A percentile compares a stretch with the other conserved stretches of the same genome.
phyloP scores from a whole-genome alignment of 2,797 vertebrate species.

The Gallirallus australis region DNA sequence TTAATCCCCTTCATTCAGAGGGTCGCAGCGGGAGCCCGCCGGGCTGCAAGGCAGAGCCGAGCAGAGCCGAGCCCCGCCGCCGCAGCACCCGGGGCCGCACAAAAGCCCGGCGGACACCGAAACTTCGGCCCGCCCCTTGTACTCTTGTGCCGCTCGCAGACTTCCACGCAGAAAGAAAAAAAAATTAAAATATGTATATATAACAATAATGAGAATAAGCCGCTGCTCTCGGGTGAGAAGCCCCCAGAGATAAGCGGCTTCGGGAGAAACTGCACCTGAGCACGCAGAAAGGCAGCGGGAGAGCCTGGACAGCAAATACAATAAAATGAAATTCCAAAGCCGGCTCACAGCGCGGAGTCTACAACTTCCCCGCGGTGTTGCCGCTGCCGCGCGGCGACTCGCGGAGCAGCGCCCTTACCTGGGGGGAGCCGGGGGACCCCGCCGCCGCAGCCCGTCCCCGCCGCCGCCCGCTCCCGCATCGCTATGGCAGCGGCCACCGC shows the following conservation, averaged over 20 bases:
- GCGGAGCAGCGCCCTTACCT: slow-evolving; percentile 24
- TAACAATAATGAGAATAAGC: not conserved
- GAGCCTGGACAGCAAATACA: not conserved
- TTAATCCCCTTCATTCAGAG: not conserved
- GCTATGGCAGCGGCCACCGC: slow-evolving; percentile 50
- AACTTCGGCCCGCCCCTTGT: not conserved
- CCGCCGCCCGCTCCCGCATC: slow-evolving; percentile 4
- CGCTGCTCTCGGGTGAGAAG: not conserved
- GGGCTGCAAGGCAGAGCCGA: not conserved
- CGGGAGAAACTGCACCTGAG: not conserved
- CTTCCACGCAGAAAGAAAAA: not conserved
- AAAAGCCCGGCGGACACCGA: not conserved
- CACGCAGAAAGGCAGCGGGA: not conserved
- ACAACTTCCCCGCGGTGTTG: not conserved
- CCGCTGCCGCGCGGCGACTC: not conserved
- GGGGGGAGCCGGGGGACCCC: not conserved
- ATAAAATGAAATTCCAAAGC: accelerated
- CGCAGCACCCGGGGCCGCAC: not conserved
- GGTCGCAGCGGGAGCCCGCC: not conserved
- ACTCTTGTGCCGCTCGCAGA: not conserved
- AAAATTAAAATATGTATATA: too few relatives aligned
- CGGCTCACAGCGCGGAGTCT: not conserved
- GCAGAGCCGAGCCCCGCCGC: not conserved
- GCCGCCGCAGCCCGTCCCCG: not conserved
- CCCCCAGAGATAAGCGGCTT: not conserved